Conservation (phyloP, 2,113 vertebrate genomes). For the Urocitellus parryii region DNA sequence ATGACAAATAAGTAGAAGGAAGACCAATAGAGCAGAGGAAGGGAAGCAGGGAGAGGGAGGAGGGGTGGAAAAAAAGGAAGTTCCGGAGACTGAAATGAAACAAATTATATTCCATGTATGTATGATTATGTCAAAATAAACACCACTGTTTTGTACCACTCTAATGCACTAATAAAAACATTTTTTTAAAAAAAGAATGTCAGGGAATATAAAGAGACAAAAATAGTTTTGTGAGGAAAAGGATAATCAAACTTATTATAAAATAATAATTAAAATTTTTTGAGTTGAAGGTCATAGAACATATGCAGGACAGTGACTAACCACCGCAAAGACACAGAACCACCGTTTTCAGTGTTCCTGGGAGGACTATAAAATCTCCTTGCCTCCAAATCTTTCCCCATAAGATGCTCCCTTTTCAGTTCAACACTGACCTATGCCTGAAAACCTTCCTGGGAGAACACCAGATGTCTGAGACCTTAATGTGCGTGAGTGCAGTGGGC, state of each 20-base stretch:
- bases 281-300: not conserved
- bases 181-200: not conserved
- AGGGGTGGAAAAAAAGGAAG: no score
- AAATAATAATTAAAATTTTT: not conserved
- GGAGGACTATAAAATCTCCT: not conserved
- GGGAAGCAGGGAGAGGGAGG: no score
- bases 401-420: not conserved
- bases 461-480: not conserved
- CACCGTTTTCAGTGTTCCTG: not conserved
- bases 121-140: no score
- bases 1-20: no score
- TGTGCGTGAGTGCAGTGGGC: rapidly evolving
- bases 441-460: not conserved
- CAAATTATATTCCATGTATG: no score
- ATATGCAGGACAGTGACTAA: not conserved
- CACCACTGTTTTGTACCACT: no score
- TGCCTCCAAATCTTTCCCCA: not conserved
- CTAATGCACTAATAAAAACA: no score
- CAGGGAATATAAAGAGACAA: not conserved
- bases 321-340: not conserved
- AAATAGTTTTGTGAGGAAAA: not conserved
- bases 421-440: not conserved
- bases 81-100: no score
- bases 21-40: no score
- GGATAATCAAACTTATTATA: not conserved